Base-by-base conservation (phyloP, 2,113 vertebrate genomes). In the Raja brachyura region DNA sequence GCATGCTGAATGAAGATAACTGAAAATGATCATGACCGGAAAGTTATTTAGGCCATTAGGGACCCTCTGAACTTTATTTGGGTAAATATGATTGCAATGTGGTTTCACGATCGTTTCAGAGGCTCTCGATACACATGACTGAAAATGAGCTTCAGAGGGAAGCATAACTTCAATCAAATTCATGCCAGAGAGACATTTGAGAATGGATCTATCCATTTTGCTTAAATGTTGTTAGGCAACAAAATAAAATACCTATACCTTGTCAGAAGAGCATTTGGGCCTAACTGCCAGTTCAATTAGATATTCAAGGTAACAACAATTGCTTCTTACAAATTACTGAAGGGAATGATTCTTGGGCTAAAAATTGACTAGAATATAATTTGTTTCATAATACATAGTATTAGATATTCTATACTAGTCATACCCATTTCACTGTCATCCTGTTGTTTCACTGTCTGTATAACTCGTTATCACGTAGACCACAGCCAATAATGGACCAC, bases 241-340 rank as follows among this genome's bases (percentile, higher is more conserved):
- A 6, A 39, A 33, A 90, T 61, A 66, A 90, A 66, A 90, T 68
- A 31, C n/a, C 11, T 31, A 90, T 7, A 63, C 86, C 54, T 54
- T 81, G 18, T 66, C 63, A 68, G 31, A 68, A 90, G 13, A 31
- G 25, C 54, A 56, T 18, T 25, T 56, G 18, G 25, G 54, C 79
- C 79, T 59, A 4, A 83, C n/a, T 68, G 18, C 56, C 13, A 90
- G 3, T 33, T 39, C 59, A 63, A 92, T 73, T 92, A 74, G 18
- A 73, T 18, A 25, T 74, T 70, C 90, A 25, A 16, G 11, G 90
- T 54, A 54, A 92, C 16, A 68, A n/a, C 63, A 33, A 25, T 33
- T 86, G 93, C 79, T 88, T 93, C 88, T 39, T 31, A 56, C 31
- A 28, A 85, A 73, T 93, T 86, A 93, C n/a, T 93, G 93, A 48